A percentile compares a stretch with the other conserved stretches of the same genome.
phyloP scores from a whole-genome alignment of 2,797 vertebrate genomes.

The Myripristis murdjan region DNA sequence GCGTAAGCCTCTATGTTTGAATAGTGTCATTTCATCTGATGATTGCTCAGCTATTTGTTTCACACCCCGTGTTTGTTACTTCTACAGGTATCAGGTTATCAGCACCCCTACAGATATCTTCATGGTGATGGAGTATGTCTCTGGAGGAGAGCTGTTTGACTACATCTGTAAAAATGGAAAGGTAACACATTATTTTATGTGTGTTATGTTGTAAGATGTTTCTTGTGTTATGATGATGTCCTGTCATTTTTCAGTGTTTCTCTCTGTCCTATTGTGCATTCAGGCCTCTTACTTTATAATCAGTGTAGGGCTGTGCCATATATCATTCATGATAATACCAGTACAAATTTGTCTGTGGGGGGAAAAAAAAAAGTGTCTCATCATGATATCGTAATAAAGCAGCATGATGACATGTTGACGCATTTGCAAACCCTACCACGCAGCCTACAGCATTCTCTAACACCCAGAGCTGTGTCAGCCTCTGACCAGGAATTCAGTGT shows the following conservation, averaged over 20 bases:
- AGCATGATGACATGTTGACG: too few relatives aligned
- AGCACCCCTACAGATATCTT: constrained; percentile 99
- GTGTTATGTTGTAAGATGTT: background rate
- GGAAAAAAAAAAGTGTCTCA: too few relatives aligned
- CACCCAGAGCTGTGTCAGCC: too few relatives aligned
- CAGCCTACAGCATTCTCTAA: too few relatives aligned
- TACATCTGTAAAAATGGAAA: constrained; percentile 99
- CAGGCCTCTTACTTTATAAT: background rate
- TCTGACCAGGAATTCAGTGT: too few relatives aligned
- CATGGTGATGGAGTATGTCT: constrained; percentile 99
- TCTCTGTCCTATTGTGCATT: background rate
- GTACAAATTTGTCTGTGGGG: too few relatives aligned
- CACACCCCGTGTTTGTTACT: constrained; percentile 32
- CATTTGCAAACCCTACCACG: too few relatives aligned
- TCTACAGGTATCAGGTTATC: constrained; percentile 97
- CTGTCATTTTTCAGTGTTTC: background rate
- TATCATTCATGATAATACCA: too few relatives aligned
- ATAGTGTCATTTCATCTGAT: background rate
- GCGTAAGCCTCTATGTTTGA: background rate
- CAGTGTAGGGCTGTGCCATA: constrained; percentile 10
- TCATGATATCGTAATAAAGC: too few relatives aligned
- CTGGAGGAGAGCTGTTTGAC: constrained; percentile 98
- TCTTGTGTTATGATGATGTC: background rate
- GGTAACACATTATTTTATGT: constrained; percentile 84
- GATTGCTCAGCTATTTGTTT: constrained; percentile 8